Percentiles rank a stretch among this genome's conserved stretches.
Conservation (phyloP, 37 sponge, comb jelly and placozoan species). For the Ianthella basta region DNA sequence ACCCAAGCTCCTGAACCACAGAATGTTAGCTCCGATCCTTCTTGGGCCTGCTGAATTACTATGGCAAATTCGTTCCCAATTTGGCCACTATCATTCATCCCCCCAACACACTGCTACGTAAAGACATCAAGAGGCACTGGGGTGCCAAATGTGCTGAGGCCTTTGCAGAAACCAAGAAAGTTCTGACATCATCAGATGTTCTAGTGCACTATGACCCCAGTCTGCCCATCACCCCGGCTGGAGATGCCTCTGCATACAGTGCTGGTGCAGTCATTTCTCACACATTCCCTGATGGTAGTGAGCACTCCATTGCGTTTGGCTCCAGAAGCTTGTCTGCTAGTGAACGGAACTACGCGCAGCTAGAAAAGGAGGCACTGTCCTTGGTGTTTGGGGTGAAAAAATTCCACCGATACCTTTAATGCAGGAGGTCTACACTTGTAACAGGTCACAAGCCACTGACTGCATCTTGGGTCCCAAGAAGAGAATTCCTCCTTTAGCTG, state of each 20-base stretch:
- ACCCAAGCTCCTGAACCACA: background rate
- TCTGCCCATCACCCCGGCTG: slow-evolving; percentile 2
- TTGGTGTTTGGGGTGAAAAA: no score
- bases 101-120: background rate
- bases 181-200: slow-evolving; percentile 10
- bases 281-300: no score
- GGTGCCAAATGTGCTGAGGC: background rate
- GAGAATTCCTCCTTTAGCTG: no score
- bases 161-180: slow-evolving; percentile 30
- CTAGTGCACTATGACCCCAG: slow-evolving; percentile 34
- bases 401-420: no score
- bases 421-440: no score
- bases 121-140: background rate
- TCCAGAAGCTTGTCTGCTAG: no score
- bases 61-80: slow-evolving; percentile 15
- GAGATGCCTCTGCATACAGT: slow-evolving; percentile 44
- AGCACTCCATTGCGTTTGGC: no score
- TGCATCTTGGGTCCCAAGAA: no score
- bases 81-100: background rate
- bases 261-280: no score
- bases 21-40: slow-evolving; percentile 1
- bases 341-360: no score
- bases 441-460: no score
- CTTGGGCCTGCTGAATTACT: slow-evolving; percentile 24
- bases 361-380: no score